Evolutionary conservation across 1,140 invertebrate species (phyloP).

Genomic region (Gryon sp.): DNA sequence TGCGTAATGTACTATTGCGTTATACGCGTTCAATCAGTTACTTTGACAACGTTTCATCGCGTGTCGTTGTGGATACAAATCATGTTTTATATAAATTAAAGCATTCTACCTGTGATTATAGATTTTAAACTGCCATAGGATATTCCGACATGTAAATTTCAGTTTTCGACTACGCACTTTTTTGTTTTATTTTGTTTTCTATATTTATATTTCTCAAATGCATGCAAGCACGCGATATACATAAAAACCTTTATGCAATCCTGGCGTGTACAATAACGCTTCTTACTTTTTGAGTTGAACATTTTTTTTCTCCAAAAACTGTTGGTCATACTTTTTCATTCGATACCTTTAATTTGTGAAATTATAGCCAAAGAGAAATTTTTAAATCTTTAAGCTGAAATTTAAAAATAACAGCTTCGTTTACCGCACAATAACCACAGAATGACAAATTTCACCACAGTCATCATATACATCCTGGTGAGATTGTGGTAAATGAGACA

Average conservation of each 20-base stretch:
- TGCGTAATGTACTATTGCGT: no score
- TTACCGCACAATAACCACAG: constrained; percentile 35
- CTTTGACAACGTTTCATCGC: no score
- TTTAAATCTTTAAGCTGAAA: not conserved
- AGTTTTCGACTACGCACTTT: no score
- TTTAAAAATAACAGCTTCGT: not conserved
- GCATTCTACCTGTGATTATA: no score
- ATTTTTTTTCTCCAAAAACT: not conserved
- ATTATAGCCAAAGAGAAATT: not conserved
- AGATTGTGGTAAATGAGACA: constrained; percentile 38
- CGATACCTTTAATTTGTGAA: constrained; percentile 7
- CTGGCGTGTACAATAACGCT: not conserved
- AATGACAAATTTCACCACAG: constrained; percentile 47
- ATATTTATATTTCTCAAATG: constrained; percentile 19
- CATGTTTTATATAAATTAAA: no score
- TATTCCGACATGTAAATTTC: no score
- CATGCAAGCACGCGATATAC: constrained; percentile 38
- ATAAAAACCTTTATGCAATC: constrained; percentile 13
- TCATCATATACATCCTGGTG: constrained; percentile 36
- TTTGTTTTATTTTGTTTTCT: no score
- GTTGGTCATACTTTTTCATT: not conserved
- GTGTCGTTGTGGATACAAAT: no score
- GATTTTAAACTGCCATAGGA: no score
- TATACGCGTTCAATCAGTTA: no score
- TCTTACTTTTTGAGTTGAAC: no score